Percentiles rank a stretch among this genome's conserved stretches.
Conservation (phyloP, 2,888 invertebrate species). For the Epsilonema sp. region DNA sequence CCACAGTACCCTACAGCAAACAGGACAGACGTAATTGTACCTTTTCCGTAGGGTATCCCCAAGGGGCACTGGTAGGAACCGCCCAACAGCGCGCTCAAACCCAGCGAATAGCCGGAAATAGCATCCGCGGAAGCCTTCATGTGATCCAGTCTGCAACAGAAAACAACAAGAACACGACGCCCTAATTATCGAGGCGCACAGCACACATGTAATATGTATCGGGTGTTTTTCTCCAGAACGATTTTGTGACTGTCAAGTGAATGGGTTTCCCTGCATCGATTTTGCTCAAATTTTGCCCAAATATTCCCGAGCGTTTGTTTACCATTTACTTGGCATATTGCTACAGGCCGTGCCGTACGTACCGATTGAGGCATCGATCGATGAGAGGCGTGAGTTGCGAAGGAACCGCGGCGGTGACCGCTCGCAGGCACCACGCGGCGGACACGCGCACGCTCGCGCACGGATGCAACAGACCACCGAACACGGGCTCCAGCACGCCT, state of each 20-base stretch:
- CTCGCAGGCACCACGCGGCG: conserved; percentile 68
- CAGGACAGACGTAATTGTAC: too few relatives aligned
- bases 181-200: too few relatives aligned
- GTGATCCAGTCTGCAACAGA: conserved; percentile 67
- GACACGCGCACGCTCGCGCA: conserved; percentile 76
- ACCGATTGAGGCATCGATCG: conserved; percentile 40
- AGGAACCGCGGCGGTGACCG: conserved; percentile 77
- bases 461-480: conserved; percentile 72
- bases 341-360: too few relatives aligned
- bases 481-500: conserved; percentile 54
- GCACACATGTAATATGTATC: too few relatives aligned
- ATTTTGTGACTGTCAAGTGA: too few relatives aligned
- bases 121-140: conserved; percentile 57
- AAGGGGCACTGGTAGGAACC: conserved; percentile 72
- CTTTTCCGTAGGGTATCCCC: conserved; percentile 86
- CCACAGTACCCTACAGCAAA: too few relatives aligned
- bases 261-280: too few relatives aligned
- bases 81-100: conserved; percentile 64
- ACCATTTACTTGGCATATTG: too few relatives aligned
- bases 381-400: conserved; percentile 66
- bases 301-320: too few relatives aligned
- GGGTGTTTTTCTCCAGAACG: too few relatives aligned
- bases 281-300: too few relatives aligned
- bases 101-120: conserved; percentile 62
- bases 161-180: too few relatives aligned